Conservation (phyloP, 2,113 vertebrate genomes). For the Leptobrachium leishanense region DNA sequence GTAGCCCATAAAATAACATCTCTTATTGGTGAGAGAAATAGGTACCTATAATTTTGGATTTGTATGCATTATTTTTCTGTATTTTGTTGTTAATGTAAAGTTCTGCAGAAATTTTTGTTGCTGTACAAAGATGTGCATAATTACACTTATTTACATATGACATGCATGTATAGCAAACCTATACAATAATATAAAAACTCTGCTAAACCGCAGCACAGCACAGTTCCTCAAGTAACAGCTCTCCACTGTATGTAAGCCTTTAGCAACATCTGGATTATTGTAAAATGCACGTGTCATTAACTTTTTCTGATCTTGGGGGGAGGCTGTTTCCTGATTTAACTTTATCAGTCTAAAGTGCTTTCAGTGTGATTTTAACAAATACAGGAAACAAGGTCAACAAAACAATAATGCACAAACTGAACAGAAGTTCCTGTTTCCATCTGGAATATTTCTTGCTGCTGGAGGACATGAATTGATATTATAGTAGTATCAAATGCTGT, state of each 20-base stretch:
- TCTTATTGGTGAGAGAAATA: too few relatives aligned
- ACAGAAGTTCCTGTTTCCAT: constrained; percentile 26
- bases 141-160: too few relatives aligned
- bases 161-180: too few relatives aligned
- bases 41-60: too few relatives aligned
- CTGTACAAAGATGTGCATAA: too few relatives aligned
- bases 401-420: constrained; percentile 22
- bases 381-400: constrained; percentile 32
- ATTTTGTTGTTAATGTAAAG: too few relatives aligned
- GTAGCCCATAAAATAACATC: too few relatives aligned
- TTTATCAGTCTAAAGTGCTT: constrained; percentile 1
- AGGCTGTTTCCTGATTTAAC: neutral
- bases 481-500: neutral
- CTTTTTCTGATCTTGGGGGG: constrained; percentile 4
- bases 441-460: constrained; percentile 36
- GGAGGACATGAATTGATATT: neutral
- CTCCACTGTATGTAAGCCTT: neutral
- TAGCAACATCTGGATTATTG: constrained; percentile 6
- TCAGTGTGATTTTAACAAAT: constrained; percentile 22
- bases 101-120: too few relatives aligned
- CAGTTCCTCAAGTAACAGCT: neutral
- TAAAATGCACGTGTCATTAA: neutral
- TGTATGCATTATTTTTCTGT: too few relatives aligned
- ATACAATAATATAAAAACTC: too few relatives aligned
- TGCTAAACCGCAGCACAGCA: neutral